phyloP scores from a whole-genome alignment of 2,113 vertebrate genomes.

The Leucoraja erinaceus region DNA sequence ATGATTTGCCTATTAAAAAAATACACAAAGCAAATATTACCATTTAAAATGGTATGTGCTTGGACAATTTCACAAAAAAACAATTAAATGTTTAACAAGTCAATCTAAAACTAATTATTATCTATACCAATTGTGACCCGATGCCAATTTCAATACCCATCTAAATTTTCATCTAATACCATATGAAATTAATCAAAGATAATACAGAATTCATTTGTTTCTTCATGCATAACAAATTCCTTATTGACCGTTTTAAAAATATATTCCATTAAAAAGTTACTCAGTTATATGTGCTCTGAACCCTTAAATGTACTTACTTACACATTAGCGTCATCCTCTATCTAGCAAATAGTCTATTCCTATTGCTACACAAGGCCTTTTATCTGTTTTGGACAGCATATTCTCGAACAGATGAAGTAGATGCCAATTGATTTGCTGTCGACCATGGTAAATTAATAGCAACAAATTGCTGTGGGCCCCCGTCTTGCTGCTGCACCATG shows the following conservation, averaged over 20 bases:
- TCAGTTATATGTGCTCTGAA: conserved; percentile 63
- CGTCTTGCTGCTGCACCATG: conserved; percentile 71
- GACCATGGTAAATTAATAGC: conserved; percentile 83
- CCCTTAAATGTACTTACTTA: conserved; percentile 78
- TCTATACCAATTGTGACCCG: background rate
- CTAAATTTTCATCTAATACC: background rate
- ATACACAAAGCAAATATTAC: background rate
- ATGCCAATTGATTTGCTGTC: conserved; percentile 94
- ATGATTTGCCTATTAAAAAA: conserved; percentile 7
- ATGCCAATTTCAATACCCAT: background rate
- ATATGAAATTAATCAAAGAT: background rate
- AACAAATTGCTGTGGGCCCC: conserved; percentile 78
- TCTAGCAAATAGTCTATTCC: conserved; percentile 67
- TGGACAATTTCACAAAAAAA: background rate
- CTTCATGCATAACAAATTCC: background rate
- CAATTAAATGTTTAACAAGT: background rate
- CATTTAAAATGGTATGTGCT: background rate
- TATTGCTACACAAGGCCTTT: conserved; percentile 62
- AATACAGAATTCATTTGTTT: background rate
- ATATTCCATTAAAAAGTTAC: conserved; percentile 58
- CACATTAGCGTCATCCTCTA: conserved; percentile 69
- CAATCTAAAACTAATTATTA: background rate
- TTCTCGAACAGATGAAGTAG: conserved; percentile 75
- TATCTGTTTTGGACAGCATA: conserved; percentile 75
- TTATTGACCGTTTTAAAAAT: conserved; percentile 52